Base-by-base conservation (phyloP, 2,113 vertebrate genomes). In the Gallinago jamesoni region DNA sequence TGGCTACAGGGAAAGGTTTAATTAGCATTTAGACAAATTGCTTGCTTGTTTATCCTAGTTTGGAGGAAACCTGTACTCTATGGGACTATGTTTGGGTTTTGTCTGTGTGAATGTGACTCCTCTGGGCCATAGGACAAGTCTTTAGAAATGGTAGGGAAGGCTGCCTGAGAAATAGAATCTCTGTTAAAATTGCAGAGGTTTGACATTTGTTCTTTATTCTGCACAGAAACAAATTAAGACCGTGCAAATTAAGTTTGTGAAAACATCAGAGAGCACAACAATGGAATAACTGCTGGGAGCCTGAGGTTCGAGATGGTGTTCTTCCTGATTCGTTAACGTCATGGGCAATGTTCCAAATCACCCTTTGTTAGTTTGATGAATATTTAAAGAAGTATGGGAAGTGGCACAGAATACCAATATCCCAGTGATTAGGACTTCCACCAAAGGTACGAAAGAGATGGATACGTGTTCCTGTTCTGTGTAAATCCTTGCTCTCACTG, bases 191-290 rank as follows among this genome's bases (percentile, higher is more conserved):
- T 67, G n/a, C 33, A 69, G 23, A 8, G 24, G 1, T 41, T 92
- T 83, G 83, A 63, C 73, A 63, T 87, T 93, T 89, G 28, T 69
- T 92, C 75, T 96, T 88, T 76, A 55, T 90, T 86, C 79, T 80
- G 21, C 25, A 39, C 24, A 37, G 85, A 80, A 93, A 62, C 59
- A 88, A 86, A 86, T 84, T 69, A 79, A 59, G 47, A 80, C 47
- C 2, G 2, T 90, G 83, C 80, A 96, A 94, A 94, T 92, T 47
- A 90, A 74, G 86, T 92, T 94, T 78, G 86, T 90, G 93, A 84
- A 88, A 95, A 94, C 89, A 93, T 81, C 83, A 90, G 86, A 77
- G 72, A 48, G 37, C 4, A 8, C 69, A 92, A 66, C 76, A 70
- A 24, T 47, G 63, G 75, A 57, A 66, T 88, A 78, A 76, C 90